A percentile compares a stretch with the other conserved stretches of the same genome.
phyloP scores from a whole-genome alignment of 2,113 vertebrate genomes.

The Cariama cristata region DNA sequence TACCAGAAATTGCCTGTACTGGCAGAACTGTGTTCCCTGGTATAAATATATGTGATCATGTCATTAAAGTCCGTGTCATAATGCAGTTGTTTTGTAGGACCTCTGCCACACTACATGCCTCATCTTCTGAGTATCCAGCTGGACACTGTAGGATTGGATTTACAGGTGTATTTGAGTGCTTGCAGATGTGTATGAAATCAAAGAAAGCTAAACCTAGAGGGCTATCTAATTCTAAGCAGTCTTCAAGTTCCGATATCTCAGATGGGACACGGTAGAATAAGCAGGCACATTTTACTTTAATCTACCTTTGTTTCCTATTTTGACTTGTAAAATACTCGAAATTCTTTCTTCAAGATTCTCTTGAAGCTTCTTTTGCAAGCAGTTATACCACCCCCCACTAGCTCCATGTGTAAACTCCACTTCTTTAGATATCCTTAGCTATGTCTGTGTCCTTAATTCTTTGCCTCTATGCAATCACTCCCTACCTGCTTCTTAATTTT shows the following conservation, averaged over 20 bases:
- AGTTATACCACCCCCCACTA: neutral
- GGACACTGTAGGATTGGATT: neutral
- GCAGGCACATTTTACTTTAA: neutral
- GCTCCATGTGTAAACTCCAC: neutral
- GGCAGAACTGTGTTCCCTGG: neutral
- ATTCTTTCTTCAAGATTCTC: neutral
- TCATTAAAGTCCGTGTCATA: neutral
- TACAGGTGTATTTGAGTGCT: neutral
- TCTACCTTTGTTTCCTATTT: neutral
- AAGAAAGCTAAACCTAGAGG: neutral
- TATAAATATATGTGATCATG: neutral
- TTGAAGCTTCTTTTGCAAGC: neutral
- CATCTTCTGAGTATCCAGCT: neutral
- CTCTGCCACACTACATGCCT: neutral
- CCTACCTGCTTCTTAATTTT: neutral
- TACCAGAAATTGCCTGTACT: neutral
- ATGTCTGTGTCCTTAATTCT: rapidly evolving
- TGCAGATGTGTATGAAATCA: neutral
- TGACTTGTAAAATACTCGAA: neutral
- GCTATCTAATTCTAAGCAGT: neutral
- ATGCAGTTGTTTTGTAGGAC: neutral
- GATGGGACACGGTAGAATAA: neutral
- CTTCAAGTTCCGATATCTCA: neutral
- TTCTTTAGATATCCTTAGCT: neutral
- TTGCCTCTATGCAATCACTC: neutral